Percentiles rank a stretch among this genome's conserved stretches.
These are phyloP conservation scores for Bacillus rossius DNA, from an alignment of 1,140 invertebrate species.

Conservation along the genomic window DNA sequence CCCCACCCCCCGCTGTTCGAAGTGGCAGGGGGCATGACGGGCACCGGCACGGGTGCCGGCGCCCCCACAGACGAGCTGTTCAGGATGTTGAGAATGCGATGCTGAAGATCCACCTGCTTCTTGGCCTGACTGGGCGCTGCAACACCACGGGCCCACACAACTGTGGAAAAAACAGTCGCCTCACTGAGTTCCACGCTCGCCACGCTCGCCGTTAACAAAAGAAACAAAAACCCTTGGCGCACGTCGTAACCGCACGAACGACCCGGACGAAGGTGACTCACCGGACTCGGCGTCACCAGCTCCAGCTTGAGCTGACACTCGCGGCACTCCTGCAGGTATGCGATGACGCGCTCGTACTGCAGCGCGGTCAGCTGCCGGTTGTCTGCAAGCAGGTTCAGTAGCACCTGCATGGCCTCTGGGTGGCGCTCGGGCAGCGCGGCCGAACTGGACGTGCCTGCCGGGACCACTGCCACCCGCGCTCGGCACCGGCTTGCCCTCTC, in stretches of 20 bases:
- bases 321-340: conserved; percentile 69
- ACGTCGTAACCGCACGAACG: no score
- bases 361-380: conserved; percentile 70
- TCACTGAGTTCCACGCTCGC: no score
- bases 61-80: conserved; percentile 50
- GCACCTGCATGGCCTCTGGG: conserved; percentile 64
- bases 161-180: no score
- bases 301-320: conserved; percentile 67
- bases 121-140: not conserved
- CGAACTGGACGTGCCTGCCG: conserved; percentile 38
- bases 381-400: conserved; percentile 74
- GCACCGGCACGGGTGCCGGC: conserved; percentile 32
- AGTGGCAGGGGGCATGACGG: conserved; percentile 29
- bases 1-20: not conserved
- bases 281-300: conserved; percentile 47
- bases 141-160: no score
- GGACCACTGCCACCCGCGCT: conserved; percentile 11
- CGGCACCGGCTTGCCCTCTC: conserved; percentile 38
- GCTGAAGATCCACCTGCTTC: conserved; percentile 70
- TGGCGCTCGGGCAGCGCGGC: conserved; percentile 46
- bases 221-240: no score
- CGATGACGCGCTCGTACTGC: conserved; percentile 75
- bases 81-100: conserved; percentile 77
- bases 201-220: no score
- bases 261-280: no score